Conservation (phyloP, 2,113 vertebrate genomes). For the Enhydra lutris region DNA sequence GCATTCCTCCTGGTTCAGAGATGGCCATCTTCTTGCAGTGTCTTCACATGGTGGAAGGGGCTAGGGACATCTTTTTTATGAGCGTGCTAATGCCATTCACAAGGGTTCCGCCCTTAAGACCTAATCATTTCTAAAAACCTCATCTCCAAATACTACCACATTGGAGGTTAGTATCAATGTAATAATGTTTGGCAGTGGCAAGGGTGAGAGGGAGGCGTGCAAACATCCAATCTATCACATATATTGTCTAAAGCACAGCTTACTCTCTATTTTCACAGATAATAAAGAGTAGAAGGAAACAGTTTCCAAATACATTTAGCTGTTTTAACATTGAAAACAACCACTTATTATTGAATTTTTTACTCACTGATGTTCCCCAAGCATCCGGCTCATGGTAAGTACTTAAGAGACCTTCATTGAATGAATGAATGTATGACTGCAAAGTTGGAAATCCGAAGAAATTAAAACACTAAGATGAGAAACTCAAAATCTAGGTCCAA, state of each 20-base stretch:
- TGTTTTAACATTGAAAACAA: not conserved
- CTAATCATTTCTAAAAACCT: not conserved
- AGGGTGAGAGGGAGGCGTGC: not conserved
- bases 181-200: not conserved
- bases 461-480: not conserved
- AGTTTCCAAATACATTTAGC: not conserved
- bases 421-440: not conserved
- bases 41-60: not conserved
- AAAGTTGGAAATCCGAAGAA: not conserved
- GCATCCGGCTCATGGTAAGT: not conserved
- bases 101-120: not conserved
- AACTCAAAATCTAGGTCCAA: not conserved
- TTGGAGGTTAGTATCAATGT: not conserved
- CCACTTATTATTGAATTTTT: not conserved
- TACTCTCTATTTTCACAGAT: not conserved
- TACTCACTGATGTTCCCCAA: not conserved
- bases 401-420: not conserved
- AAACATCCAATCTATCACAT: not conserved
- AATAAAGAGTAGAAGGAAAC: not conserved
- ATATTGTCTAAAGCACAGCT: not conserved
- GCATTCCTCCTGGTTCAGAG: not conserved
- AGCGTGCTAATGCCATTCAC: not conserved
- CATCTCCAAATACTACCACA: not conserved
- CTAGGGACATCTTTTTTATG: not conserved
- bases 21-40: not conserved